Evolutionary conservation across 2,797 vertebrate genomes (phyloP).

Genomic region (Tympanoctomys barrerae): DNA sequence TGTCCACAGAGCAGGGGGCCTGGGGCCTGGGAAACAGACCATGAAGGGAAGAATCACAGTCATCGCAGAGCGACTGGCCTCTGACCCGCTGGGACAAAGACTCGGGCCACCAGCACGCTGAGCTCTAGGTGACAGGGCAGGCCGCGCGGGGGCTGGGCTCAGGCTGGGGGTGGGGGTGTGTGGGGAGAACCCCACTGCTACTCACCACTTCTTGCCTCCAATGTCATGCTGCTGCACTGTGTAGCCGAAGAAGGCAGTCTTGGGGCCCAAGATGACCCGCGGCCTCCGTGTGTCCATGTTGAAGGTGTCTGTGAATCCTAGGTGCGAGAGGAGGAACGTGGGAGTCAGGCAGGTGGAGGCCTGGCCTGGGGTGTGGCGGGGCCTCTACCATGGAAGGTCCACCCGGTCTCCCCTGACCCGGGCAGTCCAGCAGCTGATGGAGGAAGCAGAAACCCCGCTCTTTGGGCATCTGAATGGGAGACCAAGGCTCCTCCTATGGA

Average conservation of each 20-base stretch:
- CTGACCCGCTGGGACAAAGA: not conserved
- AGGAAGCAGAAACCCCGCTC: not conserved
- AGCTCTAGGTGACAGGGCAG: not conserved
- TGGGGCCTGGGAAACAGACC: too few relatives aligned
- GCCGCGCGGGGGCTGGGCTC: not conserved
- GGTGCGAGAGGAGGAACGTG: slow-evolving; percentile 47
- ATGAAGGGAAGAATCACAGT: not conserved
- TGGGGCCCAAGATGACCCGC: slow-evolving; percentile 94
- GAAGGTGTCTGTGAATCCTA: slow-evolving; percentile 93
- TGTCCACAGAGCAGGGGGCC: too few relatives aligned
- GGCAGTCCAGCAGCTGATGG: not conserved
- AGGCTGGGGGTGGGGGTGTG: not conserved
- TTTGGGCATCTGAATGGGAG: not conserved
- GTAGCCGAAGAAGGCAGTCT: slow-evolving; percentile 96
- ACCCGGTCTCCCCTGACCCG: not conserved
- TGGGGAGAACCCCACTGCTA: not conserved
- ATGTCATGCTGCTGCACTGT: slow-evolving; percentile 97
- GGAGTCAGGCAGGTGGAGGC: slow-evolving; percentile 43
- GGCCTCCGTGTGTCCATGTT: slow-evolving; percentile 95
- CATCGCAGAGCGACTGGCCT: not conserved
- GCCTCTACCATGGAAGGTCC: not conserved
- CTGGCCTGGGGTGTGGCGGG: not conserved
- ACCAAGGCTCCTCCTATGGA: not conserved
- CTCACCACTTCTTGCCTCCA: slow-evolving; percentile 96
- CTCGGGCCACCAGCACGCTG: not conserved